Evolutionary conservation across 2,888 invertebrate genomes (phyloP), one percentile per base, ranked within the genome.

Genomic region (Lissonota sp.): DNA sequence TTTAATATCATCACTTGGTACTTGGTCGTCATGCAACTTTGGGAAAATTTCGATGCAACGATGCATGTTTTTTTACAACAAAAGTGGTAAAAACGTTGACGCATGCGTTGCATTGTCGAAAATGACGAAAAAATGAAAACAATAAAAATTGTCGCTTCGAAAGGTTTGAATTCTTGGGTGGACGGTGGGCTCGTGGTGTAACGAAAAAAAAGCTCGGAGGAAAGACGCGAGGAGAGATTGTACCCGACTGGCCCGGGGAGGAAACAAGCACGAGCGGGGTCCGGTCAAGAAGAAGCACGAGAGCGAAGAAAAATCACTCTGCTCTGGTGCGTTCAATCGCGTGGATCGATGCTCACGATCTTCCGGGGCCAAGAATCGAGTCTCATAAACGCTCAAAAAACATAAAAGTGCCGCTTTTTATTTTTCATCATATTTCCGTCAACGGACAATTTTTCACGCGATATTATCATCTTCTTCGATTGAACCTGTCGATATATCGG

Each of bases 321-420:
- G 73, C 79, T 63, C 44, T 76, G 57, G 66, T 63, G 66, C 79
- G 76, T 83, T 70, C 80, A n/a, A 74, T 81, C 73, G 79, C 16
- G 51, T 78, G 77, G 82, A 73, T 80, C 73, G 74, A 5, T 37
- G 42, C 60, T 26, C 16, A 64, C 70, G 72, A 60, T 12, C 60
- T 16, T 8, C 57, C 69, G 63, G 6, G 14, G 37, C 60, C 39
- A 26, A 40, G 49, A 62, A 77, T 55, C 63, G 40, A 37, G 14
- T 55, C 39, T 26, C 8, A 8, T 6, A 12, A 62, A 7, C 39
- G 49, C 70, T 26, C 12, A 51, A 67, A 8, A 49, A 39, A 37
- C 39, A n/a, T n/a, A n/a, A n/a, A 26, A 26, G 26, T 16, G 6
- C 8, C 10, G 37, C 26, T 40, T 55, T 40, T 44, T 49, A 57